phyloP scores from a whole-genome alignment of 2,113 vertebrate genomes.

The Phylloscopus trochilus region DNA sequence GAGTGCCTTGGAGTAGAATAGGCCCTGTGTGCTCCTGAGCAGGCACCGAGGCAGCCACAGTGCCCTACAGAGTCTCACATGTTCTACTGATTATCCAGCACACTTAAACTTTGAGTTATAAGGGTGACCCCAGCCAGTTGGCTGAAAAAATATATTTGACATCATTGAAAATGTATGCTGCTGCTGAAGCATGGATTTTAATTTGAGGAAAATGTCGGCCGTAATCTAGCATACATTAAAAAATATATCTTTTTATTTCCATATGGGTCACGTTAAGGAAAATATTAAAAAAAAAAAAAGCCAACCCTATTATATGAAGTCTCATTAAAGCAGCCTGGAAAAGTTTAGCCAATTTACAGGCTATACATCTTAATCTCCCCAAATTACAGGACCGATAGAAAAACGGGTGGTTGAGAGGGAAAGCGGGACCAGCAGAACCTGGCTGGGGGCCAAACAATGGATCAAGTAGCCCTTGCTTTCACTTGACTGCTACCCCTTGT shows the following conservation, averaged over 20 bases:
- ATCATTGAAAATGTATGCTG: conserved; percentile 57
- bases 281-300: conserved; percentile 60
- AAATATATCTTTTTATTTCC: conserved; percentile 72
- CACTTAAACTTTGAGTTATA: conserved; percentile 46
- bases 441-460: conserved; percentile 67
- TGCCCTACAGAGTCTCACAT: conserved; percentile 2
- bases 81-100: conserved; percentile 20
- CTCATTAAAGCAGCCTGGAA: conserved; percentile 80
- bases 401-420: conserved; percentile 53
- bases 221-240: conserved; percentile 67
- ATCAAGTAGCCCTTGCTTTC: conserved; percentile 66
- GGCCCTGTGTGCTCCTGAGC: conserved; percentile 1
- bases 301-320: conserved; percentile 67
- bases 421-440: conserved; percentile 59
- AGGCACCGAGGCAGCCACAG: background rate
- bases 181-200: conserved; percentile 66
- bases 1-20: background rate
- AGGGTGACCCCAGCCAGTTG: conserved; percentile 40
- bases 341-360: conserved; percentile 78
- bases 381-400: conserved; percentile 54
- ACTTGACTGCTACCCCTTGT: conserved; percentile 64
- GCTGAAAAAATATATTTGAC: conserved; percentile 51
- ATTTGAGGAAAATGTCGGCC: conserved; percentile 63
- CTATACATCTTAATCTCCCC: conserved; percentile 79
- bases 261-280: conserved; percentile 77